Evolutionary conservation across 2,888 invertebrate species (phyloP), one percentile per base, ranked within the genome.

Genomic region (Drosophila paranaensis): DNA sequence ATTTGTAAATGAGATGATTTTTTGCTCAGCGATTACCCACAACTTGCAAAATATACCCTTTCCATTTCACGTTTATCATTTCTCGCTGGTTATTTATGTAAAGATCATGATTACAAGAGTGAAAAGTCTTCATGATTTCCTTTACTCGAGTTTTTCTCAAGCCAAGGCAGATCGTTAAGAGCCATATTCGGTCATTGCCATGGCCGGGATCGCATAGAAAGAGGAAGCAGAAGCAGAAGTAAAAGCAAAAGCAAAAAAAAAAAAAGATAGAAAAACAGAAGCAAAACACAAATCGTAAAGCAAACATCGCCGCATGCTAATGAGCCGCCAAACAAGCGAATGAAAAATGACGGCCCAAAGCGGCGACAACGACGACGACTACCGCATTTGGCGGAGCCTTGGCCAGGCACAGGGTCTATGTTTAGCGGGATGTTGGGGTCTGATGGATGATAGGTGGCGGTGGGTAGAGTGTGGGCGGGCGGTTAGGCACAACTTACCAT

Each of bases 401-500:
- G 67, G 65, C 53, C 48, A 60, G 35, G 56, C 27, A 16, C 10
- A n/a, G 37, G 58, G 58, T 39, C 10, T 39, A 2, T 42, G n/a
- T 14, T 20, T 42, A 6, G 43, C 35, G 45, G 25, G 56, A 37
- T 37, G 37, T 35, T n/a, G 27, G 45, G 35, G 35, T 35, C n/a
- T 27, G 14, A 50, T 50, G 48, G 61, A 50, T 64, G 33, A 10
- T 33, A 45, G 56, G 60, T 58, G 46, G 60, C 45, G 35, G 30
- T 33, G 60, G n/a, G 25, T 10, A 14, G 48, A 35, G 48, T 25
- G 33, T 25, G 33, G 54, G 40, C 4, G 42, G 58, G n/a, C 39
- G 35, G 46, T 43, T 33, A 8, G 69, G 54, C 40, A 72, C 63
- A 72, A 90, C 92, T 92, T 90, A 93, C 92, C 92, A 93, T 93